phyloP scores from a whole-genome alignment of 23 tunicate species.

The Diplosoma virens region DNA sequence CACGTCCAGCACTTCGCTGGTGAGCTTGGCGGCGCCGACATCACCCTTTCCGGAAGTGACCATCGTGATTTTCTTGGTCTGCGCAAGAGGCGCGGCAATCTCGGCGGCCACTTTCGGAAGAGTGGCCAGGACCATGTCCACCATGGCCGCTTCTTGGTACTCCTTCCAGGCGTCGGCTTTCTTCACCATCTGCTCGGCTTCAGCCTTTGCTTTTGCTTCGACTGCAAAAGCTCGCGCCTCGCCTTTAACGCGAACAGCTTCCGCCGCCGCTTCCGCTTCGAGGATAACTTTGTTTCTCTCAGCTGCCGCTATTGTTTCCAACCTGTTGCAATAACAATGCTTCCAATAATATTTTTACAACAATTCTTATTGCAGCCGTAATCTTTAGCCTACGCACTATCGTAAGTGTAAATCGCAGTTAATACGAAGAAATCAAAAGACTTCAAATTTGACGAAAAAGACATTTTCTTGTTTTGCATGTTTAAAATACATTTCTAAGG shows the following conservation, averaged over 20 bases:
- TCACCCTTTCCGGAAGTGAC: constrained; percentile 93
- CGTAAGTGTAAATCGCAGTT: no score
- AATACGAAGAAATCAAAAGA: no score
- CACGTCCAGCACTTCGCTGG: constrained; percentile 94
- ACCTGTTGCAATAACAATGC: constrained; percentile 7
- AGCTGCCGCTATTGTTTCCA: constrained; percentile 89
- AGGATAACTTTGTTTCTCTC: constrained; percentile 83
- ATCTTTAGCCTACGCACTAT: no score
- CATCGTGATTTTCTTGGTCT: constrained; percentile 85
- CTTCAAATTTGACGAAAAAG: no score
- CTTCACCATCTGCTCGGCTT: constrained; percentile 98
- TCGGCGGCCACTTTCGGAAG: constrained; percentile 99
- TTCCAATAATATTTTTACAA: no score
- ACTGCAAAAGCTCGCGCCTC: constrained; percentile 93
- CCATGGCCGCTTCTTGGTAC: constrained; percentile 99
- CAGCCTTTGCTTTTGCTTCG: constrained; percentile 95
- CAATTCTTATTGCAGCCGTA: no score
- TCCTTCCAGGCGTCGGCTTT: constrained; percentile 99
- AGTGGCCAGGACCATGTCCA: constrained; percentile 93
- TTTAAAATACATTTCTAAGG: no score
- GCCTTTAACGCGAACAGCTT: constrained; percentile 79
- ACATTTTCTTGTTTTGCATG: no score
- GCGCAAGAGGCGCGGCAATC: constrained; percentile 85
- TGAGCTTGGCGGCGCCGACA: constrained; percentile 94
- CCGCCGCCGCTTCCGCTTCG: constrained; percentile 97